These are phyloP conservation scores for Tipula lateralis DNA, from an alignment of 2,888 invertebrate genomes.

Conservation along the genomic window DNA sequence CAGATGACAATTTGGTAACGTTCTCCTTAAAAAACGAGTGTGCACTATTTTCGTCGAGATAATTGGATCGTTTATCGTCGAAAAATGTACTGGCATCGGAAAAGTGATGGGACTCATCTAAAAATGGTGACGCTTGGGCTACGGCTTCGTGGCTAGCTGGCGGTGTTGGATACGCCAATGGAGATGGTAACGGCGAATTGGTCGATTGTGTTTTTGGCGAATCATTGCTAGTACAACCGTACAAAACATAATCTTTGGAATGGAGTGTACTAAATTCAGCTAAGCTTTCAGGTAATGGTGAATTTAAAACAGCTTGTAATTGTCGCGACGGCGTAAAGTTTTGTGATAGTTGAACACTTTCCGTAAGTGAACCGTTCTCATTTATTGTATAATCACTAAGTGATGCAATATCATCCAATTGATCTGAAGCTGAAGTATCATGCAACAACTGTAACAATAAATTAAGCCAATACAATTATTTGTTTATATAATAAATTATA, in stretches of 20 bases:
- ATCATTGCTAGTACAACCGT: conserved; percentile 47
- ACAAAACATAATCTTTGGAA: conserved; percentile 51
- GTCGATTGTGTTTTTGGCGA: conserved; percentile 49
- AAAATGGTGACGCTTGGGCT: conserved; percentile 48
- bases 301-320: conserved; percentile 71
- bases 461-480: neutral
- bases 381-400: conserved; percentile 60
- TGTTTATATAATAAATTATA: neutral
- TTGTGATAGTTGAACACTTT: conserved; percentile 30
- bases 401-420: conserved; percentile 59
- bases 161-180: conserved; percentile 78
- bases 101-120: conserved; percentile 47
- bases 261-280: conserved; percentile 81
- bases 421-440: conserved; percentile 58
- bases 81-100: conserved; percentile 47
- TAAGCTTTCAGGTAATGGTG: conserved; percentile 70
- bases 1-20: conserved; percentile 34
- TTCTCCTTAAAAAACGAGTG: conserved; percentile 42
- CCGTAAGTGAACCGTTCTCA: conserved; percentile 39
- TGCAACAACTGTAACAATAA: conserved; percentile 50
- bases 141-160: conserved; percentile 79
- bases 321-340: conserved; percentile 42
- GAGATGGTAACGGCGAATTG: conserved; percentile 61
- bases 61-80: conserved; percentile 44
- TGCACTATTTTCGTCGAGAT: conserved; percentile 39